Evolutionary conservation across 2,888 invertebrate species (phyloP), one percentile per base, ranked within the genome.

Genomic region (Stomorhina lunata): DNA sequence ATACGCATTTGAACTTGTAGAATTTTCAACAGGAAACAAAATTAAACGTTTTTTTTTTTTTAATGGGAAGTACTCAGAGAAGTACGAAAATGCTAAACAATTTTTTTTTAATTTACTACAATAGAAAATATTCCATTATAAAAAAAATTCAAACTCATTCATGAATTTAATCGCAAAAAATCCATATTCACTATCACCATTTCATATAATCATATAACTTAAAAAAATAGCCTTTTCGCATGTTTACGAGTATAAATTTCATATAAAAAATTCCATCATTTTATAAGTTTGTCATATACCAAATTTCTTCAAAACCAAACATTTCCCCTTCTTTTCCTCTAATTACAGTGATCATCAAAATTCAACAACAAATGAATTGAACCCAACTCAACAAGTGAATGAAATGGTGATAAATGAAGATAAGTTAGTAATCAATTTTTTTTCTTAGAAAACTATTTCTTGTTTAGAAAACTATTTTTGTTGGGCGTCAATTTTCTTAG

Each of bases 351-450:
- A 77, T 59, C 72, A 76, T 37, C 73, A 77, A 81, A 43, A 50
- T 20, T 29, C 82, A 50, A 50, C 73, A 9, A 63, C 80, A 66
- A 78, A 63, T 65, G 75, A 75, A 75, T 66, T 82, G 32, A 66
- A 77, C n/a, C 68, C 81, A 66, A 63, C 73, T 20, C 66, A 83
- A 68, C 84, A 85, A 78, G 83, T 80, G n/a, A n/a, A n/a, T 15
- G 78, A 84, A 84, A 85, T 87, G 84, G 86, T 86, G 80, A 82
- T 87, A 55, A 87, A 87, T 73, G 87, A 87, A 85, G 87, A 87
- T 84, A 87, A 87, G 87, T 87, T 86, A 84, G 87, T 87, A 87
- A 45, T 65, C 22, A 29, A 10, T 48, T 65, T 43, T 17, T 57
- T 59, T 25, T 20, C 25, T 12, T 27, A 71, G 25, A 55, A 29